These are phyloP conservation scores for Brachypteracias leptosomus DNA, from an alignment of 2,113 vertebrate species.

Conservation along the genomic window DNA sequence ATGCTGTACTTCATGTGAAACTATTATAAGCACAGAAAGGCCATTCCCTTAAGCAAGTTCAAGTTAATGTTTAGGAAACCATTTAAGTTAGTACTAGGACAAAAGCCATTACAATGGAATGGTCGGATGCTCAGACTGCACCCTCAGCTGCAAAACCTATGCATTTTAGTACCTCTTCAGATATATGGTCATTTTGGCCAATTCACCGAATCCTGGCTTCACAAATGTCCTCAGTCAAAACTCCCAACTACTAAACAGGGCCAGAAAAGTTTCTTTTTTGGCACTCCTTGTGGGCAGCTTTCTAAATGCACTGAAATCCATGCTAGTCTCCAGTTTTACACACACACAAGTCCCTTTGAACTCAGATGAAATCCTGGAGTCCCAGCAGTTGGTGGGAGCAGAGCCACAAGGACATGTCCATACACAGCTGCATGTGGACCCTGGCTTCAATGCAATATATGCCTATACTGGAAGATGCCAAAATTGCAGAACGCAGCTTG, in stretches of 20 bases:
- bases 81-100: conserved; percentile 46
- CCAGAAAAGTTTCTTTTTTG: not conserved
- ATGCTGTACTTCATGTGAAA: conserved; percentile 43
- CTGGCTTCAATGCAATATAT: accelerated
- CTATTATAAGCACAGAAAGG: conserved; percentile 41
- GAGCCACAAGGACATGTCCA: not conserved
- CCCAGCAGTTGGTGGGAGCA: not conserved
- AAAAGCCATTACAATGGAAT: conserved; percentile 6
- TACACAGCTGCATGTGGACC: not conserved
- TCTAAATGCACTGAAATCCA: not conserved
- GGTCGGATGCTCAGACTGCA: not conserved
- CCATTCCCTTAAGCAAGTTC: conserved; percentile 57
- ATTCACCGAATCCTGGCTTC: not conserved
- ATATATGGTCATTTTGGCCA: not conserved
- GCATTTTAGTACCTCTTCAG: not conserved
- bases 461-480: not conserved
- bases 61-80: conserved; percentile 63
- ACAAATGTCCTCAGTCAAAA: not conserved
- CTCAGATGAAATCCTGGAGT: not conserved
- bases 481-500: not conserved
- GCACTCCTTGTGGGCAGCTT: not conserved
- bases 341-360: not conserved
- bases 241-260: not conserved
- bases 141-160: not conserved
- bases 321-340: not conserved